phyloP scores from a whole-genome alignment of 2,797 vertebrate genomes.

The Xiphophorus birchmanni region DNA sequence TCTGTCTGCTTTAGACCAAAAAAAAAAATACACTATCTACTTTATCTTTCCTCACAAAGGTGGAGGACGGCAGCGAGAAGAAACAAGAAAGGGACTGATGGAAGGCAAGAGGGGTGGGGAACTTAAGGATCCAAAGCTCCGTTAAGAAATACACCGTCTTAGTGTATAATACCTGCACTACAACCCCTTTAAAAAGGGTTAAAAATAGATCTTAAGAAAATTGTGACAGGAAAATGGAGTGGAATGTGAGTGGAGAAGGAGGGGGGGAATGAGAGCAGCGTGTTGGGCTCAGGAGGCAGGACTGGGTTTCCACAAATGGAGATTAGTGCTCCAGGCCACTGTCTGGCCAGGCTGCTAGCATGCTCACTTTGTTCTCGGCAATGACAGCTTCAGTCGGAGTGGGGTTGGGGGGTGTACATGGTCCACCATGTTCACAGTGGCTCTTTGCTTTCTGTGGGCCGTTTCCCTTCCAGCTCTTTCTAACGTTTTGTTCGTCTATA shows the following conservation, averaged over 20 bases:
- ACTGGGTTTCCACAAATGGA: conserved; percentile 63
- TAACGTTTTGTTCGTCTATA: conserved; percentile 18
- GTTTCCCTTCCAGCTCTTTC: conserved; percentile 51
- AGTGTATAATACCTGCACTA: conserved; percentile 29
- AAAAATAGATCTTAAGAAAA: conserved; percentile 36
- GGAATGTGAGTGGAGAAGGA: conserved; percentile 9
- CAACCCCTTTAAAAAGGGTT: conserved; percentile 13
- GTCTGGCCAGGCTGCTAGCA: conserved; percentile 60
- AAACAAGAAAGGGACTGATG: background rate
- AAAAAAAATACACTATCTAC: conserved; percentile 56
- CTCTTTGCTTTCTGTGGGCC: conserved; percentile 29
- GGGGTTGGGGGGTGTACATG: conserved; percentile 38
- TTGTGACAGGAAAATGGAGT: conserved; percentile 13
- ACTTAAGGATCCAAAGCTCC: background rate
- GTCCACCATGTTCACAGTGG: conserved; percentile 53
- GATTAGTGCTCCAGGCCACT: conserved; percentile 61
- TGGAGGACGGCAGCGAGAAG: conserved; percentile 25
- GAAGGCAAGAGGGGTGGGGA: conserved; percentile 8
- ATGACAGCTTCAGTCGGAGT: conserved; percentile 69
- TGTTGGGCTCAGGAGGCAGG: conserved; percentile 30
- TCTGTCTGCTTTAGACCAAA: conserved; percentile 73
- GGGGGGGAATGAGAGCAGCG: conserved; percentile 20
- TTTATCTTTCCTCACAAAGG: conserved; percentile 53
- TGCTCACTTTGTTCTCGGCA: conserved; percentile 72
- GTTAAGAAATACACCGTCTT: background rate